These are phyloP conservation scores for Callipepla californica DNA, from an alignment of 2,113 vertebrate species.

Conservation along the genomic window DNA sequence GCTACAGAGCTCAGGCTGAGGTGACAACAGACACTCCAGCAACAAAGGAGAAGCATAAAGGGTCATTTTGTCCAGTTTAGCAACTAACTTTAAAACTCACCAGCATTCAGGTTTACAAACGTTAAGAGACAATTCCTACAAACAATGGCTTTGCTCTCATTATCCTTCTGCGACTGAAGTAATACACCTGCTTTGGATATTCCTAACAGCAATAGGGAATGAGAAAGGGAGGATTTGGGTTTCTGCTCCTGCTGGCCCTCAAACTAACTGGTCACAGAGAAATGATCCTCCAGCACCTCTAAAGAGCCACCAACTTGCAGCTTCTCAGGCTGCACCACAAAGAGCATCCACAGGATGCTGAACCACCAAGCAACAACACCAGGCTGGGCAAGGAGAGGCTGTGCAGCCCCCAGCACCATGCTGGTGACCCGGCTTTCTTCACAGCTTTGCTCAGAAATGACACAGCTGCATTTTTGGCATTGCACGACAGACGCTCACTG, in stretches of 20 bases:
- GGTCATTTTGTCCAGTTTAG: not conserved
- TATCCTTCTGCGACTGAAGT: not conserved
- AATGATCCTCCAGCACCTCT: not conserved
- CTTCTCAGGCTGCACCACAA: not conserved
- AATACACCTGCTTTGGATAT: not conserved
- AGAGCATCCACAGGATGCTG: rapidly evolving
- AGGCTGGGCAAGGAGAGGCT: not conserved
- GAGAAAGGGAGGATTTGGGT: rapidly evolving
- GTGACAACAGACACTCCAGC: not conserved
- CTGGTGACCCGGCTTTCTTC: not conserved
- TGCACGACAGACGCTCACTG: rapidly evolving
- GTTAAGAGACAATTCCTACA: not conserved
- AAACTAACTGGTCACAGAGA: not conserved
- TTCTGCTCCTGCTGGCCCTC: not conserved
- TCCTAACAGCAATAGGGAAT: rapidly evolving
- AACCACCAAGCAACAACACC: not conserved
- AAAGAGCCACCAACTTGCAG: rapidly evolving
- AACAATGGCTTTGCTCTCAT: not conserved
- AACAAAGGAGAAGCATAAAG: not conserved
- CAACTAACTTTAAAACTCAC: not conserved
- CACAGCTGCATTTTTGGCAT: not conserved
- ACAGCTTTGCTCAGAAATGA: not conserved
- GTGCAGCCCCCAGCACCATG: not conserved
- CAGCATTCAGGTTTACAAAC: not conserved
- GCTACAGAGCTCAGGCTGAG: not conserved